These are phyloP conservation scores for Lasioglossum marginatum DNA, from an alignment of 2,888 invertebrate genomes.

Conservation along the genomic window DNA sequence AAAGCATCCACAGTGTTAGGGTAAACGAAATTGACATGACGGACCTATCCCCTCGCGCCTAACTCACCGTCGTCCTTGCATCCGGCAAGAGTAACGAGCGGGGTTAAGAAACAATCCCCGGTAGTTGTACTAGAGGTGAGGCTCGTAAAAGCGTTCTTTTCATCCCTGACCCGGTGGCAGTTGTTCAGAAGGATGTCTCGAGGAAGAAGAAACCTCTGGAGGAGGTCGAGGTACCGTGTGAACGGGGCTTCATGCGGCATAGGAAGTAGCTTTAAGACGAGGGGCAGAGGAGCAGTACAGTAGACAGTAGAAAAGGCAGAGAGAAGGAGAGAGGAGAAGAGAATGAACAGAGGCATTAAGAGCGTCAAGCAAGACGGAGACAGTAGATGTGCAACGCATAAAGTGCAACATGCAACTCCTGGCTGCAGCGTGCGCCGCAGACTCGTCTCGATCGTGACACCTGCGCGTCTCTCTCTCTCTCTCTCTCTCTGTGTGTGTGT, in stretches of 20 bases:
- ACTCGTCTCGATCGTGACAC: slow-evolving; percentile 66
- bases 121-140: neutral
- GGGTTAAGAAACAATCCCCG: neutral
- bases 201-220: slow-evolving; percentile 40
- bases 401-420: slow-evolving; percentile 57
- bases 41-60: neutral
- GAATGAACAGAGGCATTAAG: neutral
- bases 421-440: slow-evolving; percentile 36
- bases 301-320: neutral
- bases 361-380: neutral
- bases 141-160: slow-evolving; percentile 22
- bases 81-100: neutral
- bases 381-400: slow-evolving; percentile 41
- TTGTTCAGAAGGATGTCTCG: slow-evolving; percentile 33
- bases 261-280: slow-evolving; percentile 45
- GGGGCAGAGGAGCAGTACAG: neutral
- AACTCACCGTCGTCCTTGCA: neutral
- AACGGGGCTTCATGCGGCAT: slow-evolving; percentile 55
- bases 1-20: neutral
- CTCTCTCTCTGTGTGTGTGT: too few species aligned
- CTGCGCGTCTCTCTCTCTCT: slow-evolving; percentile 51
- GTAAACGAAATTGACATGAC: neutral
- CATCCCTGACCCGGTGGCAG: slow-evolving; percentile 35
- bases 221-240: slow-evolving; percentile 59
- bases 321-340: neutral